Conservation (phyloP, 2,888 invertebrate species). For the Dicroscelio sp. region DNA sequence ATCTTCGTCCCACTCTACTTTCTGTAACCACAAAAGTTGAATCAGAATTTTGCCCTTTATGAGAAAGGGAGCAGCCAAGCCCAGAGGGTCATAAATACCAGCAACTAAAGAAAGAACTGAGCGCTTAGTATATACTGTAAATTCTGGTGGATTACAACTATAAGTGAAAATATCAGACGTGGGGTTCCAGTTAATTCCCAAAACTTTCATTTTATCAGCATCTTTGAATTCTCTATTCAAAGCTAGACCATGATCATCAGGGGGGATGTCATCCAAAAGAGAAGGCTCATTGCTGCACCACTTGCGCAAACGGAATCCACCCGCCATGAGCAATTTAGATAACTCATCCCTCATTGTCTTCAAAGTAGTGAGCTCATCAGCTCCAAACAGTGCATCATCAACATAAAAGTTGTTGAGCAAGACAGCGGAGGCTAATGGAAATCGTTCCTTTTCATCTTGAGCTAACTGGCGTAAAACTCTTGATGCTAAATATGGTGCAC, state of each 20-base stretch:
- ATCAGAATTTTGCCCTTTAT: conserved; percentile 11
- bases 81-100: neutral
- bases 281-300: too few species aligned
- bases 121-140: neutral
- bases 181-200: neutral
- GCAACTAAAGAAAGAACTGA: neutral
- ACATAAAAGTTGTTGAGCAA: neutral
- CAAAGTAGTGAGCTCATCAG: neutral
- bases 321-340: neutral
- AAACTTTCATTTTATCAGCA: too few species aligned
- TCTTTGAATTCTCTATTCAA: too few species aligned
- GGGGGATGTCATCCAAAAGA: too few species aligned
- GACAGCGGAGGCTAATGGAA: neutral
- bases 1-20: conserved; percentile 15
- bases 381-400: neutral
- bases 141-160: neutral
- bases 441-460: neutral
- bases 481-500: neutral
- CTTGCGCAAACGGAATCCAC: too few species aligned
- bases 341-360: too few species aligned
- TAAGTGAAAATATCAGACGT: neutral
- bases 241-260: too few species aligned
- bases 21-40: conserved; percentile 13
- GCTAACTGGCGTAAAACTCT: neutral
- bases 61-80: conserved; percentile 3